Conservation (phyloP, 2,888 invertebrate species). For the Apotomis turbidana region DNA sequence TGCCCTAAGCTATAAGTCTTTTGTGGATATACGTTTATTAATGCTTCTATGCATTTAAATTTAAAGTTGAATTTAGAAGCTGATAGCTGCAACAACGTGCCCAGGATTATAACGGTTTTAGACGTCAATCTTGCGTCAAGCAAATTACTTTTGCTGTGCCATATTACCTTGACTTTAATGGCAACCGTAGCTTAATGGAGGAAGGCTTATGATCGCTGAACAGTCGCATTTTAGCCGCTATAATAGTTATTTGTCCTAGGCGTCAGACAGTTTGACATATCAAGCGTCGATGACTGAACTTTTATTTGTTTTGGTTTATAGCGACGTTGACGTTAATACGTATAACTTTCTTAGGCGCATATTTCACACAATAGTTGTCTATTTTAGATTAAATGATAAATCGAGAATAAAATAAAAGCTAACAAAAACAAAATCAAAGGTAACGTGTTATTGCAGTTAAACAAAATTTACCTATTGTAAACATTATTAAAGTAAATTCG, state of each 20-base stretch:
- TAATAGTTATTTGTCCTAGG: constrained; percentile 50
- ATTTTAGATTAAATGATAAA: too few relatives aligned
- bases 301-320: constrained; percentile 57
- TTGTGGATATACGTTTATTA: not conserved
- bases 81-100: constrained; percentile 7
- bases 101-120: constrained; percentile 62
- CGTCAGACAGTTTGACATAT: constrained; percentile 68
- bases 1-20: constrained; percentile 55
- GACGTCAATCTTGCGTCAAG: constrained; percentile 74
- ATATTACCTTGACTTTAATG: constrained; percentile 51
- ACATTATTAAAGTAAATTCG: too few relatives aligned
- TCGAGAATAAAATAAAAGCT: too few relatives aligned
- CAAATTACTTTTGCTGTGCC: constrained; percentile 53
- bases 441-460: too few relatives aligned
- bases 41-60: constrained; percentile 1
- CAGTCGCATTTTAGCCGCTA: constrained; percentile 40
- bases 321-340: constrained; percentile 18
- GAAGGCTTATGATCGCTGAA: constrained; percentile 55
- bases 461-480: too few relatives aligned
- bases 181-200: constrained; percentile 52
- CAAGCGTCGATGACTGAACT: constrained; percentile 54
- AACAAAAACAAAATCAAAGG: too few relatives aligned
- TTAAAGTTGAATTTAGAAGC: constrained; percentile 24
- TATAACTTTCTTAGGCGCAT: not conserved
- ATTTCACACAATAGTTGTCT: too few relatives aligned